Conservation (phyloP, 2,113 vertebrate species). For the Upupa epops region DNA sequence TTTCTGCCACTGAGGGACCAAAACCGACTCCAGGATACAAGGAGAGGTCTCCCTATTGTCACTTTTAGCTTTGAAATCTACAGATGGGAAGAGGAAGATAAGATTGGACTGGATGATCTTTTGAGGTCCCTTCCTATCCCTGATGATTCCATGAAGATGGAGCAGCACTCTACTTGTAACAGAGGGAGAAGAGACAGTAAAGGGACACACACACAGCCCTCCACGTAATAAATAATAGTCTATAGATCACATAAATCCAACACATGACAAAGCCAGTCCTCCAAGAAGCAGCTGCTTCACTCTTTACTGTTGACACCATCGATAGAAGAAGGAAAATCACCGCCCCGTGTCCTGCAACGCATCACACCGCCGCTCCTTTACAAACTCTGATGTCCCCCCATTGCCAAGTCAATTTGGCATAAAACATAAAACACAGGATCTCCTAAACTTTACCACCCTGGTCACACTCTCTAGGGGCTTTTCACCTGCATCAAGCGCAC, state of each 20-base stretch:
- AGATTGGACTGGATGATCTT: no score
- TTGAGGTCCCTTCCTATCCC: no score
- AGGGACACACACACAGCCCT: background rate
- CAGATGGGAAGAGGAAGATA: background rate
- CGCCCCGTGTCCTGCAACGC: constrained; percentile 19
- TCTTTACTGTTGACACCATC: constrained; percentile 32
- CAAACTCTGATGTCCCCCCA: constrained; percentile 7
- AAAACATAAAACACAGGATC: constrained; percentile 19
- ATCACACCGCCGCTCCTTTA: background rate
- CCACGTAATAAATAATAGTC: background rate
- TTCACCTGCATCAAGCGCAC: background rate
- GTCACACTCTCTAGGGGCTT: background rate
- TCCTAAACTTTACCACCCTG: constrained; percentile 49
- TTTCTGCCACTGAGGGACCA: no score
- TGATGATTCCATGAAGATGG: no score
- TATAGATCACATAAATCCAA: constrained; percentile 6
- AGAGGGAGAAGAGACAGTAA: background rate
- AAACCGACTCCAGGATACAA: no score
- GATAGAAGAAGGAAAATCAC: constrained; percentile 44
- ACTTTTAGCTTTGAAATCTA: background rate
- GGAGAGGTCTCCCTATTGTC: no score
- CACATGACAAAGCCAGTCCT: constrained; percentile 2
- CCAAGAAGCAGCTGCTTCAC: constrained; percentile 36
- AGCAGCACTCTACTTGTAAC: fast-evolving
- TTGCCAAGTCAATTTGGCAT: constrained; percentile 50